Conservation (phyloP, 2,888 invertebrate genomes). For the Aethes cnicana region DNA sequence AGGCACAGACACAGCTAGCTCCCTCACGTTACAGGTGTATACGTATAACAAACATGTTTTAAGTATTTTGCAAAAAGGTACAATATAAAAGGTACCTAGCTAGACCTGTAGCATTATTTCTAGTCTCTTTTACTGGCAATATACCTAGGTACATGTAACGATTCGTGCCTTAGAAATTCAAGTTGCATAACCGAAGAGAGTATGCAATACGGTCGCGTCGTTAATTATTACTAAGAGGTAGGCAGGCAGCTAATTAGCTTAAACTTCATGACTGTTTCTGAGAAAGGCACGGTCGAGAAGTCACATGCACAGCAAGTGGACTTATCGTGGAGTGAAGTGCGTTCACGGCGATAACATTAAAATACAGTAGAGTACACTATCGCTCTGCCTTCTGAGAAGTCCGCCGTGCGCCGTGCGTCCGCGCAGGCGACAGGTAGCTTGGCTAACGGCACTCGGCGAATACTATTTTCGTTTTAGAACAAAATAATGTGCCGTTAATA, state of each 20-base stretch:
- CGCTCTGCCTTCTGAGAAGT: conserved; percentile 75
- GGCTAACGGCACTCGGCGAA: conserved; percentile 73
- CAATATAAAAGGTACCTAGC: too few relatives aligned
- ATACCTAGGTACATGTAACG: background rate
- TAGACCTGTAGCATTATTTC: too few relatives aligned
- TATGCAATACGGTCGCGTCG: conserved; percentile 31
- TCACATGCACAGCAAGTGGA: conserved; percentile 67
- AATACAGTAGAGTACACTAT: conserved; percentile 74
- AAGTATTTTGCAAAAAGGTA: background rate
- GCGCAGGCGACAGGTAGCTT: conserved; percentile 71
- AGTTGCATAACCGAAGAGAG: background rate
- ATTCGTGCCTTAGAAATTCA: background rate
- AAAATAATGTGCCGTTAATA: conserved; percentile 61
- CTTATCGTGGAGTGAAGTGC: conserved; percentile 62
- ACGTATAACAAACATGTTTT: conserved; percentile 5
- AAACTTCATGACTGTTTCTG: conserved; percentile 56
- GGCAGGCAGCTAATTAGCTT: conserved; percentile 52
- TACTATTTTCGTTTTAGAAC: conserved; percentile 68
- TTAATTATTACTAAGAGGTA: conserved; percentile 35
- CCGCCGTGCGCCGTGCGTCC: conserved; percentile 46
- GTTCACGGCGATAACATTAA: conserved; percentile 77
- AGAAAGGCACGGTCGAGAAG: conserved; percentile 58
- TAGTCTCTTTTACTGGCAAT: too few relatives aligned
- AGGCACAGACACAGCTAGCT: conserved; percentile 7
- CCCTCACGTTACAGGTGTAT: background rate